Base-by-base conservation (phyloP, 2,113 vertebrate genomes). In the Taurulus bubalis region DNA sequence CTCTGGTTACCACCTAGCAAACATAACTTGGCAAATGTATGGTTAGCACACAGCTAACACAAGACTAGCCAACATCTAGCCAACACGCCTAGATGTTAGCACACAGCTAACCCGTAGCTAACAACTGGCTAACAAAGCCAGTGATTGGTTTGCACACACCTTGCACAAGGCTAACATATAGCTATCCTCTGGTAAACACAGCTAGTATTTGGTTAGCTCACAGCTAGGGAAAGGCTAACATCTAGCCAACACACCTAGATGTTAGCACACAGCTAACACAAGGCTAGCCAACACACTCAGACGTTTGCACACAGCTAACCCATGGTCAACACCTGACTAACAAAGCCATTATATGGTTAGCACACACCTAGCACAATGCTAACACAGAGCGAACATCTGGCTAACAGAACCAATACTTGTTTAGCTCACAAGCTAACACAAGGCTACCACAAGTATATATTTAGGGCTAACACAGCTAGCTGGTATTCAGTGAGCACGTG, bases 231-330 rank as follows among this genome's bases (percentile, higher is more conserved):
- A 90, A 59, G 7, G 75, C 56, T 71, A 64, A 53, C 16, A 15
- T 26, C 42, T 66, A 64, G 58, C 51, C 2, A 30, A 70, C 18
- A 45, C 16, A 58, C 3, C 11, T 38, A 36, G 15, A 9, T 75
- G 65, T 80, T 83, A 60, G 64, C 69, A 72, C 32, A 71, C 4
- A 18, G 30, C 64, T 64, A 76, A 49, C 38, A 74, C 16, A 63
- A 10, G 36, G 38, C 28, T 78, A 64, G 58, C 51, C 2, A 30
- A 70, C 18, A 45, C 16, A 58, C 3, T 11, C 49, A 36, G 15
- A 9, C 71, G 65, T 80, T 83, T 56, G 64, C 69, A 72, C 32
- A 71, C 4, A 18, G 30, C 40, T 68, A 79, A 32, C 34, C 16
- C 1, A 67, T 1, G 11, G 58, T n/a, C 12, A 71, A 28, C 22